These are phyloP conservation scores for Cnemophilus loriae DNA, from an alignment of 2,113 vertebrate genomes.

Conservation along the genomic window DNA sequence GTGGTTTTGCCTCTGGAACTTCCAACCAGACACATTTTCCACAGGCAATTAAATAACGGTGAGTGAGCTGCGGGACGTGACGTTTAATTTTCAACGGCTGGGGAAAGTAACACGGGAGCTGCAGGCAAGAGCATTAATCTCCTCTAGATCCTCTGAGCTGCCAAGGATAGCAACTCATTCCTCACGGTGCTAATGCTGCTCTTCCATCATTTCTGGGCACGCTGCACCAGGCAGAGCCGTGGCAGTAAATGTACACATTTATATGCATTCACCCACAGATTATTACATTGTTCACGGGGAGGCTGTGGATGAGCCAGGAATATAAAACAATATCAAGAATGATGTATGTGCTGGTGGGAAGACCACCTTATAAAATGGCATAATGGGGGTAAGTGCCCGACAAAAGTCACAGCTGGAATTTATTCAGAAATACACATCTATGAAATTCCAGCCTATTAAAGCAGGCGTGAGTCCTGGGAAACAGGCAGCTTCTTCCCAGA, in stretches of 20 bases:
- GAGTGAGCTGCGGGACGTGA: conserved; percentile 41
- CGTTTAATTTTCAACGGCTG: conserved; percentile 55
- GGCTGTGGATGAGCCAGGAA: not conserved
- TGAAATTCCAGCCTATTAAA: not conserved
- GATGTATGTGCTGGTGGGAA: not conserved
- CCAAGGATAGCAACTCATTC: conserved; percentile 67
- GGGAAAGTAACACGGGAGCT: conserved; percentile 38
- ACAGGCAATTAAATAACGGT: conserved; percentile 61
- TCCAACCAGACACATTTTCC: conserved; percentile 46
- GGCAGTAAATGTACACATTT: not conserved
- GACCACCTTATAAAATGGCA: not conserved
- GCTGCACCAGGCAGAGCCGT: conserved; percentile 12
- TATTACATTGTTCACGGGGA: conserved; percentile 11
- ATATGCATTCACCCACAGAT: conserved; percentile 35
- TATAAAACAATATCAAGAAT: not conserved
- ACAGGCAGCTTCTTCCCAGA: not conserved
- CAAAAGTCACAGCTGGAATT: not conserved
- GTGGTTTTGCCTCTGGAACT: conserved; percentile 39
- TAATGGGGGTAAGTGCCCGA: not conserved
- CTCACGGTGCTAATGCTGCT: conserved; percentile 38
- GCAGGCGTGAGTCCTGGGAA: not conserved
- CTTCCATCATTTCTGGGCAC: conserved; percentile 18
- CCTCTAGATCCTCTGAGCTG: conserved; percentile 46
- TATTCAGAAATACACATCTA: not conserved
- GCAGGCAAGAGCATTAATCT: conserved; percentile 62